These are phyloP conservation scores for Pseudoatta argentina DNA, from an alignment of 1,140 invertebrate species.

Conservation along the genomic window DNA sequence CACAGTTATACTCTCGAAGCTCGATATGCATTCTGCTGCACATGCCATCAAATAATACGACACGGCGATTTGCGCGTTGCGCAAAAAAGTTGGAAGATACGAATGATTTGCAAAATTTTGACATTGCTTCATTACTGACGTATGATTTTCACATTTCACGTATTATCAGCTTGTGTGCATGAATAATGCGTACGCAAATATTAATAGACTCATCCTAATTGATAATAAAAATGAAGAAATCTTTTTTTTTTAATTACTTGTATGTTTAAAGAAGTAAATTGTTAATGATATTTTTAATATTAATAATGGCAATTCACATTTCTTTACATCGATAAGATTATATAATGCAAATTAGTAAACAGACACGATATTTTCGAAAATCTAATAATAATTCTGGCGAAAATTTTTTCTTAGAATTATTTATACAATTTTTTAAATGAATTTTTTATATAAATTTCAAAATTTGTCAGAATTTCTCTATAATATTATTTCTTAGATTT, in stretches of 20 bases:
- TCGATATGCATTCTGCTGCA: conserved; percentile 16
- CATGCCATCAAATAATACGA: conserved; percentile 38
- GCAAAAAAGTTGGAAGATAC: not conserved
- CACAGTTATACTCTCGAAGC: conserved; percentile 30
- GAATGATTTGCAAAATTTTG: conserved; percentile 11
- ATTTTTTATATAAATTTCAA: no score
- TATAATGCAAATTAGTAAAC: not conserved
- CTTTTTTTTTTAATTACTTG: not conserved
- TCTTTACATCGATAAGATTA: not conserved
- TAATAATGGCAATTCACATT: no score
- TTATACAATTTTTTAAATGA: no score
- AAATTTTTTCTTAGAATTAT: no score
- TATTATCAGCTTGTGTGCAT: not conserved
- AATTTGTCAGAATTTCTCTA: no score
- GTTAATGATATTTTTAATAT: not conserved
- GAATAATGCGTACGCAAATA: not conserved
- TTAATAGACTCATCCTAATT: not conserved
- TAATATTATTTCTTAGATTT: no score
- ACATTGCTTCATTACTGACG: not conserved
- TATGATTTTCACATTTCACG: not conserved
- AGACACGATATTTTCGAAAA: not conserved
- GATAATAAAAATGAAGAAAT: conserved; percentile 1
- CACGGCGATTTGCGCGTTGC: conserved; percentile 3
- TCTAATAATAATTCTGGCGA: not conserved
- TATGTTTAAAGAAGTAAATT: not conserved